Conservation (phyloP, 2,888 invertebrate genomes). For the Aspidapion aeneum region DNA sequence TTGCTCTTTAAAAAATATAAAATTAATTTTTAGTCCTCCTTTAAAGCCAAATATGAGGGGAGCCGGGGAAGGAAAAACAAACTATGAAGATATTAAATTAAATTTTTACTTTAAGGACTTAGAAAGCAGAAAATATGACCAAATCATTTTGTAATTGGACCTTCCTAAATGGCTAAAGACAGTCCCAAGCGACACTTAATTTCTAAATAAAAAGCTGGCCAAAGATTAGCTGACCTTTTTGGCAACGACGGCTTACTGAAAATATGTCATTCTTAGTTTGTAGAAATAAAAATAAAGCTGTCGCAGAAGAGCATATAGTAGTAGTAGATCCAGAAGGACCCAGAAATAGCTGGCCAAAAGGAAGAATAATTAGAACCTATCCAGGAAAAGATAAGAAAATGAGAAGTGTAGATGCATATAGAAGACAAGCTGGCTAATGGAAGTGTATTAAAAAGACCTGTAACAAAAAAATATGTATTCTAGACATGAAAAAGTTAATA, state of each 20-base stretch:
- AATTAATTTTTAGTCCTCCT: background rate
- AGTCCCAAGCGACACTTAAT: background rate
- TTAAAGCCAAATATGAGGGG: background rate
- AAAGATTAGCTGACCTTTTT: too few relatives aligned
- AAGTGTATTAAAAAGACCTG: background rate
- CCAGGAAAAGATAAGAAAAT: background rate
- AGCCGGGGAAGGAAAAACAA: background rate
- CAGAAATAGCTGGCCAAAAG: background rate
- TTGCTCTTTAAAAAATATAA: constrained; percentile 3
- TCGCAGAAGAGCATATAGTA: too few relatives aligned
- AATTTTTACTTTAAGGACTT: background rate
- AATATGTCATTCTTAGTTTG: background rate
- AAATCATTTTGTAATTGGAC: constrained; percentile 3
- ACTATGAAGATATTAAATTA: background rate
- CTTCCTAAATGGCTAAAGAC: background rate
- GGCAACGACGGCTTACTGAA: background rate
- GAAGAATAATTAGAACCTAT: background rate
- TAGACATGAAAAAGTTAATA: background rate
- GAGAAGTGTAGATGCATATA: background rate
- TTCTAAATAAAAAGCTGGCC: too few relatives aligned
- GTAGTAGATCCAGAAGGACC: background rate
- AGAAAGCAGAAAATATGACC: background rate
- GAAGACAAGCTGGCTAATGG: background rate
- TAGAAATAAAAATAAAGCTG: background rate
- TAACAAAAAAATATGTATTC: background rate